Conservation (phyloP, 2,888 invertebrate genomes). For the Nephrotoma guestfalica region DNA sequence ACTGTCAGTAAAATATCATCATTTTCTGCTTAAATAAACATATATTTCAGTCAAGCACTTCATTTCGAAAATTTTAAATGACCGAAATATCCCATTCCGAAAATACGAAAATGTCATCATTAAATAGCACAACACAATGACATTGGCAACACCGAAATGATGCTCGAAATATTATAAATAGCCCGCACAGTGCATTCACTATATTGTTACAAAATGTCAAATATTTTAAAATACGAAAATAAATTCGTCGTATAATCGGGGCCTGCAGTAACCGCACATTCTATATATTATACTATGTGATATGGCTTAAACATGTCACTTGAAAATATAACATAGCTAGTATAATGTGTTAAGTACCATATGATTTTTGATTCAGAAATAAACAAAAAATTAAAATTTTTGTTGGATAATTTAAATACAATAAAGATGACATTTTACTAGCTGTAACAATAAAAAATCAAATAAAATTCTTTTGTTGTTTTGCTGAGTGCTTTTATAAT, state of each 20-base stretch:
- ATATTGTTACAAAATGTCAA: background rate
- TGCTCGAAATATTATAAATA: no score
- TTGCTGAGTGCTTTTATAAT: background rate
- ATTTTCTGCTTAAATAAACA: no score
- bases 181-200: background rate
- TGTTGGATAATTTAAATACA: background rate
- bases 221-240: background rate
- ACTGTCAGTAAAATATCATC: no score
- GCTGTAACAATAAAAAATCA: background rate
- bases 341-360: background rate
- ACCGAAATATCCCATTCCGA: no score
- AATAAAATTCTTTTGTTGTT: background rate
- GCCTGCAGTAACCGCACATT: background rate
- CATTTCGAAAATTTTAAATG: no score
- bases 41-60: no score
- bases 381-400: background rate
- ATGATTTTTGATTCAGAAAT: background rate
- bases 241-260: background rate
- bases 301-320: background rate
- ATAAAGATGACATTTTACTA: background rate
- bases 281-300: background rate
- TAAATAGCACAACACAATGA: no score
- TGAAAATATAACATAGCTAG: background rate
- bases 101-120: no score
- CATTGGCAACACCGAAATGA: no score